phyloP scores from a whole-genome alignment of 2,797 vertebrate genomes.

The Sebastiscus tertius region DNA sequence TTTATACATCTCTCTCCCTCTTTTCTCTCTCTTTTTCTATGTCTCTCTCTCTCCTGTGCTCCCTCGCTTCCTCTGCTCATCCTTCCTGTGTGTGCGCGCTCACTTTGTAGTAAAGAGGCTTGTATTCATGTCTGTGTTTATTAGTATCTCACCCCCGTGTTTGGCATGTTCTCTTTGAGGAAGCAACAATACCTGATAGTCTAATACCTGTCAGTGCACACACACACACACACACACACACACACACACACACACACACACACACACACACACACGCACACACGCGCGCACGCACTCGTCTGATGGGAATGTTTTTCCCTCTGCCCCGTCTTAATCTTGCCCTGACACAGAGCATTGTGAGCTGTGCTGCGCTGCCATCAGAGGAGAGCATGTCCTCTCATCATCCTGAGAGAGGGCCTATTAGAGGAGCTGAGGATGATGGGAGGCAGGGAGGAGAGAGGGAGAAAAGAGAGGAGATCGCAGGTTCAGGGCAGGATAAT shows the following conservation, averaged over 20 bases:
- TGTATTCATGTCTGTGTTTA: constrained; percentile 84
- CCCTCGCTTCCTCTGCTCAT: constrained; percentile 52
- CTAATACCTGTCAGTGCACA: constrained; percentile 78
- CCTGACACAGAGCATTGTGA: constrained; percentile 77
- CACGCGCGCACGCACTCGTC: constrained; percentile 5
- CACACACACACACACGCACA: constrained; percentile 2
- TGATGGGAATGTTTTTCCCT: constrained; percentile 77
- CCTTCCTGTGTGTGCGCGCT: constrained; percentile 26
- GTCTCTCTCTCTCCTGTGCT: constrained; percentile 49
- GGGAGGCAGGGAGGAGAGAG: constrained; percentile 77
- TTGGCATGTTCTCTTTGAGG: constrained; percentile 81
- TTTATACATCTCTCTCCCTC: constrained; percentile 83
- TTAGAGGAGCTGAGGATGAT: constrained; percentile 79
- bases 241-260: constrained; percentile 18
- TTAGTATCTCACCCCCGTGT: constrained; percentile 82
- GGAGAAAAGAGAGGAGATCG: constrained; percentile 77
- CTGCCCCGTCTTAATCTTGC: constrained; percentile 83
- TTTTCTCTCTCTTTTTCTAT: constrained; percentile 38
- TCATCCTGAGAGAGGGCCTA: constrained; percentile 80
- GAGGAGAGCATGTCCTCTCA: constrained; percentile 82
- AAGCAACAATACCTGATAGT: constrained; percentile 83
- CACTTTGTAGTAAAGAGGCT: constrained; percentile 75
- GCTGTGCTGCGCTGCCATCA: constrained; percentile 79
- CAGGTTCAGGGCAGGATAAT: constrained; percentile 84
- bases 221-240: constrained; percentile 33